Evolutionary conservation across 2,797 vertebrate species (phyloP), one percentile per base, ranked within the genome.

Genomic region (Epinephelus awoara): DNA sequence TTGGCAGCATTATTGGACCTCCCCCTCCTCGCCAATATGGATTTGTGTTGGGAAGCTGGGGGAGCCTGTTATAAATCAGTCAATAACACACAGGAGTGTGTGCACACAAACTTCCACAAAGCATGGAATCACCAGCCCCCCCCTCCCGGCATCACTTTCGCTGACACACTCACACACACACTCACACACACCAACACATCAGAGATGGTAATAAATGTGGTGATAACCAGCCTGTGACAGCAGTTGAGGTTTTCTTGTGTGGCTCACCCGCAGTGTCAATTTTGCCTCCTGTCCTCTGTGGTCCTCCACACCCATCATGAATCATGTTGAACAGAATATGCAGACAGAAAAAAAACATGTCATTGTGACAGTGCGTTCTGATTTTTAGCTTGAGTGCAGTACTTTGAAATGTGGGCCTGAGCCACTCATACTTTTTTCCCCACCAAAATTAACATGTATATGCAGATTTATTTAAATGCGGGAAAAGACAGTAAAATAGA

Each of bases 21-120:
- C 80, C 85, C 69, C 79, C 88, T 79, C 79, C 76, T 84, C 63
- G 38, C 86, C 87, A 76, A 58, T 90, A 91, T 92, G 82, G 91
- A 93, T 93, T 89, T 90, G 85, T 85, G 85, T 83, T 80, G 76
- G 75, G 82, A 82, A 87, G 85, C 73, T 78, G 68, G 40, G 72
- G 67, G 71, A 79, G 82, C 50, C 58, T 46, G 84, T 75, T 78
- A 87, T 93, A 90, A 93, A 93, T 92, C 91, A 91, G 83, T 90
- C 88, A 84, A 83, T 87, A 87, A 80, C 64, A 52, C 78, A 51
- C 58, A 56, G 50, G 55, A 72, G 34, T 73, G 65, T 78, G 75
- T 62, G 46, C 58, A 65, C 72, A 77, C 49, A 88, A 50, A 75
- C 65, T 61, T 79, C 59, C 46, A 55, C 59, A 25, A 64, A 21